Conservation (phyloP, 1,140 invertebrate species). For the Drosophila gunungcola region DNA sequence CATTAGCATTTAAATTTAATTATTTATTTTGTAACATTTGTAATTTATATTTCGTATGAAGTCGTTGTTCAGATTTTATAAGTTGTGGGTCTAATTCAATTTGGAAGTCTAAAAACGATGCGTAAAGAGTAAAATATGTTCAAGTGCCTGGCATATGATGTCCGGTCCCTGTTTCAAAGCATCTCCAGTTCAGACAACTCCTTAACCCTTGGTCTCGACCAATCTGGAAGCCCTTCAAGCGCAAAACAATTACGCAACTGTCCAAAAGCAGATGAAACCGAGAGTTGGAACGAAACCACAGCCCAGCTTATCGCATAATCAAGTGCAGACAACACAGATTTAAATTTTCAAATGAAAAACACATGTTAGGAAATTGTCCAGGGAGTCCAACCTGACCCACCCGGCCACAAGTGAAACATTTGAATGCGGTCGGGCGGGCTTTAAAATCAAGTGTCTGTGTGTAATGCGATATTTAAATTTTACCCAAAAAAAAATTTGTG, state of each 20-base stretch:
- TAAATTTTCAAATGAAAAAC: constrained; percentile 75
- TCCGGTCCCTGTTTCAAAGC: background rate
- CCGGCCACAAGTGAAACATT: constrained; percentile 71
- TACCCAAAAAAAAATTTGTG: constrained; percentile 14
- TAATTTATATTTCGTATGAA: no score
- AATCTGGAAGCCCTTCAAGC: constrained; percentile 31
- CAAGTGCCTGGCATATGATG: constrained; percentile 26
- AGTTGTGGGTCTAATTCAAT: background rate
- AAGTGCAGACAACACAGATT: constrained; percentile 66
- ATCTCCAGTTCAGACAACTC: background rate
- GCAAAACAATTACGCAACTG: constrained; percentile 72
- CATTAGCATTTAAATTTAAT: no score
- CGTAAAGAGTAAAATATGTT: constrained; percentile 20
- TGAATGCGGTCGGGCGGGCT: constrained; percentile 55
- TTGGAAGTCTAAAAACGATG: constrained; percentile 1
- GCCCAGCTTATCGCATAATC: constrained; percentile 70
- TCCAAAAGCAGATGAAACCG: constrained; percentile 39
- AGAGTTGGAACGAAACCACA: constrained; percentile 18
- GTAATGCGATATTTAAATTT: constrained; percentile 83
- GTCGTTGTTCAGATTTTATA: no score
- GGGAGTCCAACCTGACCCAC: constrained; percentile 47
- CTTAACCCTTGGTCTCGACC: constrained; percentile 6
- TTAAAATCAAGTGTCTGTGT: constrained; percentile 77
- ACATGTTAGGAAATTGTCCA: constrained; percentile 74
- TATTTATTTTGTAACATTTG: no score